Conservation (phyloP, 2,797 vertebrate genomes). For the Leptatherina wallacei region DNA sequence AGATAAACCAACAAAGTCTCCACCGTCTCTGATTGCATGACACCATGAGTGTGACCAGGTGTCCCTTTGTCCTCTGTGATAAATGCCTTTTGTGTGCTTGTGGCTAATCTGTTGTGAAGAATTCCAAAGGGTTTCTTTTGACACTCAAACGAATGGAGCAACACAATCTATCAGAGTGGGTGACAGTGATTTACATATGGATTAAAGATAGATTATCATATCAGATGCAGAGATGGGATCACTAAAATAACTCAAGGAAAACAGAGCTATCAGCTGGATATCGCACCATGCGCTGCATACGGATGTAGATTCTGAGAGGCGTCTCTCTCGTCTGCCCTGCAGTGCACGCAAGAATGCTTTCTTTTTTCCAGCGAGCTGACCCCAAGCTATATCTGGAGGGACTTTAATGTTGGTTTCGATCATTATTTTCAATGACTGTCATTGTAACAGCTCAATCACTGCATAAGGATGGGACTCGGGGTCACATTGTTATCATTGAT, state of each 20-base stretch:
- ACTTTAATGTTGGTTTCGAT: constrained; percentile 61
- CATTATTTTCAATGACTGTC: constrained; percentile 66
- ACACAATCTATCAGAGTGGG: constrained; percentile 51
- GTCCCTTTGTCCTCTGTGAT: constrained; percentile 73
- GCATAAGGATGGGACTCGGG: constrained; percentile 39
- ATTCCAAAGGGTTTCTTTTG: too few relatives aligned
- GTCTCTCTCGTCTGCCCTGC: constrained; percentile 19
- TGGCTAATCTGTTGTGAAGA: constrained; percentile 25
- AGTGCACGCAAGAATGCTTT: constrained; percentile 1
- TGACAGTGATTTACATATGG: constrained; percentile 66
- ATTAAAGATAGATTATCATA: constrained; percentile 75
- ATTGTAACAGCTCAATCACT: constrained; percentile 45
- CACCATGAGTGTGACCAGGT: constrained; percentile 52
- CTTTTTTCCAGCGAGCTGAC: constrained; percentile 19
- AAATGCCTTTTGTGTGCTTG: constrained; percentile 72
- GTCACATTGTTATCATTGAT: constrained; percentile 70
- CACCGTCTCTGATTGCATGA: constrained; percentile 41
- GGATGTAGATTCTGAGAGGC: constrained; percentile 43
- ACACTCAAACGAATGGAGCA: constrained; percentile 31
- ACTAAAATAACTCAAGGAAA: constrained; percentile 53
- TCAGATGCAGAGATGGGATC: constrained; percentile 47
- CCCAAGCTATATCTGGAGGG: constrained; percentile 57
- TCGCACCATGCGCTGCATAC: constrained; percentile 39
- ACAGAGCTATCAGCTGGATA: constrained; percentile 55
- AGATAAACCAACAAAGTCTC: constrained; percentile 50